Base-by-base conservation (phyloP, 2,113 vertebrate genomes). In the Hystrix cristata region DNA sequence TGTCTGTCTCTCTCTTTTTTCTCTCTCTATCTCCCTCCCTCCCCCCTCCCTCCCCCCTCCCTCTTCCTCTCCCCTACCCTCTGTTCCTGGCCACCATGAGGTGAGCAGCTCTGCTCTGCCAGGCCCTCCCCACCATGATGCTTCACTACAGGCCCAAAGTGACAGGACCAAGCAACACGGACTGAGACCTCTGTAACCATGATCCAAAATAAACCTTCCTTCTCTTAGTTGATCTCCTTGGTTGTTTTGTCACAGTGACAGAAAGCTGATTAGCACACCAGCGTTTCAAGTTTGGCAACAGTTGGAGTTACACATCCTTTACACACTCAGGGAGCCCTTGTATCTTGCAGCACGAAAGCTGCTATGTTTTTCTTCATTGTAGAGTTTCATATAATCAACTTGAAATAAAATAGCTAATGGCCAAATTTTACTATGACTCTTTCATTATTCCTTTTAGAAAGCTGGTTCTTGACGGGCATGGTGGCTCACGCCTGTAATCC, bases 11-110 rank as follows among this genome's bases (percentile, higher is more conserved):
- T 74, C 71, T 72, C 38, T 38, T 38, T 38, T 38, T 38, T 38
- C 38, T 38, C 38, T 38, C 38, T 38, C 38, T 38, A 38, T 38
- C 38, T 62, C 13, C 84, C 19, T 53, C 31, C 27, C 2, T 2
- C 29, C 6, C 2, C 0, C 34, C 19, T 62, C 13, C 84, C 19
- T 53, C 31, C 27, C 2, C 5, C 29, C 6, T 62, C 0, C 34
- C 19, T 62, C 1, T n/a, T 10, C 31, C 7, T n/a, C 4, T 13
- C 6, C 11, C 15, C 69, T 7, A 10, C 18, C 29, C 5, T 25
- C 23, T 10, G 10, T 25, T 14, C 19, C 43, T 16, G 0, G 21
- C 19, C 18, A 34, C 34, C 4, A 2, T 23, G 53, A 31, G 11
- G 27, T 46, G 2, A 60, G 11, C 18, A 57, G 16, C 38, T 60